These are phyloP conservation scores for Eledona agricola DNA, from an alignment of 2,888 invertebrate genomes.

Conservation along the genomic window DNA sequence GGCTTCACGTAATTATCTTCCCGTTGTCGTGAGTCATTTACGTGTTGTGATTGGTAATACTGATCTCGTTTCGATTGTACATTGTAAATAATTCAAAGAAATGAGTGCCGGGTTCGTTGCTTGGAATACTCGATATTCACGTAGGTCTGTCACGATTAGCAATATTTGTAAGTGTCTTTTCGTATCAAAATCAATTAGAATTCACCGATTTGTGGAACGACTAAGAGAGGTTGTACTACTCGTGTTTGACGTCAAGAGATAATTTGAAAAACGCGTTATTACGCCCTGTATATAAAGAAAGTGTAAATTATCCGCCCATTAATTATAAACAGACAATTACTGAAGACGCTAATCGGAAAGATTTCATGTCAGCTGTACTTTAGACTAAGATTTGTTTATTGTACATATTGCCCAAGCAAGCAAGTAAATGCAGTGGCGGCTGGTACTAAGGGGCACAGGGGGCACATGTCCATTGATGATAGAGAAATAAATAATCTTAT, in stretches of 20 bases:
- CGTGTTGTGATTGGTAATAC: conserved; percentile 38
- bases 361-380: conserved; percentile 23
- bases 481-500: too few relatives aligned
- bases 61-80: conserved; percentile 33
- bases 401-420: conserved; percentile 24
- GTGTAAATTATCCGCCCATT: conserved; percentile 51
- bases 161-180: conserved; percentile 44
- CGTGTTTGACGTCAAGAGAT: too few relatives aligned
- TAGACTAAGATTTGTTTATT: conserved; percentile 21
- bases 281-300: conserved; percentile 38
- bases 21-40: conserved; percentile 4
- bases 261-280: too few relatives aligned
- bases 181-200: conserved; percentile 43
- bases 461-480: conserved; percentile 4
- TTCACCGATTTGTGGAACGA: conserved; percentile 18
- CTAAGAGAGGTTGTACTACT: too few relatives aligned
- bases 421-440: too few relatives aligned
- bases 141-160: conserved; percentile 38
- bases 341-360: conserved; percentile 23
- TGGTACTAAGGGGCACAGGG: conserved; percentile 39
- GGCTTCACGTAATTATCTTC: conserved; percentile 44
- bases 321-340: conserved; percentile 40
- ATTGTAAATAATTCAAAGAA: conserved; percentile 28
- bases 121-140: conserved; percentile 13
- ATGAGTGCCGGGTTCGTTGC: conserved; percentile 15